Base-by-base conservation (phyloP, 2,888 invertebrate genomes). In the Acanthopleura granulata region DNA sequence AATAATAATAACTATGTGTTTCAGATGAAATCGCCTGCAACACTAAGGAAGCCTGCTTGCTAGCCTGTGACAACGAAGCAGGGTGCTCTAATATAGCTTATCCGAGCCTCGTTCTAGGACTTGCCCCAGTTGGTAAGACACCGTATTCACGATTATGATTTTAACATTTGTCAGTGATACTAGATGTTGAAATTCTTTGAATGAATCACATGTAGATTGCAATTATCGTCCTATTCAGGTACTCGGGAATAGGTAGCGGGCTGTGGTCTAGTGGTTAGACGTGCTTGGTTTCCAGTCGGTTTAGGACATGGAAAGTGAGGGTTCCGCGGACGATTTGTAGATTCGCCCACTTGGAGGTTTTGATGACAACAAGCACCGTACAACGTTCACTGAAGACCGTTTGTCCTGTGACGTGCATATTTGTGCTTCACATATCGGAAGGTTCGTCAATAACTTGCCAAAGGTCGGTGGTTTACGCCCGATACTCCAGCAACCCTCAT, bases 41-140 rank as follows among this genome's bases (percentile, higher is more conserved):
- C 9, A 82, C 81, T 72, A 82, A 81, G 0, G 80, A 76, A 12
- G 78, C 77, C 15, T 87, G 87, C 72, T 76, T 57, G 61, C 71
- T 61, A 57, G 78, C 79, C 29, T 88, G 87, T 79, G 85, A 81
- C 51, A 87, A 86, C 62, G 80, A 81, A 62, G 79, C 78, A 0
- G 86, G 87, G 14, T 88, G 87, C 76, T 86, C 86, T 22, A 86
- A 87, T 73, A 82, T 86, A 29, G 87, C 87, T 70, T 87, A 87
- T 75, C 87, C 87, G 0, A 83, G 80, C 51, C 82, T 87, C 25
- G 85, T 87, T 18, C 81, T 86, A n/a, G 82, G 78, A 25, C 79
- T 87, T 12, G 81, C 87, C 29, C 87, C 87, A 16, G 74, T 80
- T 49, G 92, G 91, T 87, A 78, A 62, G 78, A 4, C 4, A 29